phyloP scores from a whole-genome alignment of 1,140 invertebrate genomes.

The Myzus persicae region DNA sequence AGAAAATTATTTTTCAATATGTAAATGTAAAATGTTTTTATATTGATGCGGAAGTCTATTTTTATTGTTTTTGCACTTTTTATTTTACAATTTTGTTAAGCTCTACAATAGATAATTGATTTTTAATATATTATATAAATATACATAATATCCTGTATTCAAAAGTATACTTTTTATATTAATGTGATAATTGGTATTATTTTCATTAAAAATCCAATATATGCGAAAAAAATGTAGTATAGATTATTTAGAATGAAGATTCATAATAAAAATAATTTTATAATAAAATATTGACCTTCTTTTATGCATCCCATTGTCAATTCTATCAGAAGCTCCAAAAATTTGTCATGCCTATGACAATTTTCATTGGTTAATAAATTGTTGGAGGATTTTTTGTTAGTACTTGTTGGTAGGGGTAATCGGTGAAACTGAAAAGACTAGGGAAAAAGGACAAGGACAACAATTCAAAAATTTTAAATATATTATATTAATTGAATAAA shows the following conservation, averaged over 20 bases:
- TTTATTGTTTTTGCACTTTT: conserved; percentile 56
- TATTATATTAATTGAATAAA: too few species aligned
- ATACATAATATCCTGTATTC: conserved; percentile 16
- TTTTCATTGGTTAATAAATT: too few species aligned
- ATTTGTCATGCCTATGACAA: too few species aligned
- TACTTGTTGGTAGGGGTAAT: too few species aligned
- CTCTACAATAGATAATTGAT: conserved; percentile 44
- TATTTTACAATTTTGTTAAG: conserved; percentile 57
- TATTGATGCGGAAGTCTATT: conserved; percentile 44
- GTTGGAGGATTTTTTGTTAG: too few species aligned
- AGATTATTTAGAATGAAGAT: conserved; percentile 22
- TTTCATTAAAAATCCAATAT: conserved; percentile 23
- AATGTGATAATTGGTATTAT: conserved; percentile 42
- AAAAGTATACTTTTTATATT: conserved; percentile 53
- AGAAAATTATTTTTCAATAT: conserved; percentile 49
- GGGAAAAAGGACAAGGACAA: too few species aligned
- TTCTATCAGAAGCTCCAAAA: too few species aligned
- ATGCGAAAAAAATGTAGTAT: neutral
- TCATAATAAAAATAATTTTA: conserved; percentile 19
- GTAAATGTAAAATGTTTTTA: conserved; percentile 49
- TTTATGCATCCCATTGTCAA: too few species aligned
- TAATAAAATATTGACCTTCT: too few species aligned
- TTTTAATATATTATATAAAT: conserved; percentile 25
- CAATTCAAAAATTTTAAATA: too few species aligned
- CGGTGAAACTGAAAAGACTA: too few species aligned